Evolutionary conservation across 2,113 vertebrate genomes (phyloP).

Genomic region (Tichodroma muraria): DNA sequence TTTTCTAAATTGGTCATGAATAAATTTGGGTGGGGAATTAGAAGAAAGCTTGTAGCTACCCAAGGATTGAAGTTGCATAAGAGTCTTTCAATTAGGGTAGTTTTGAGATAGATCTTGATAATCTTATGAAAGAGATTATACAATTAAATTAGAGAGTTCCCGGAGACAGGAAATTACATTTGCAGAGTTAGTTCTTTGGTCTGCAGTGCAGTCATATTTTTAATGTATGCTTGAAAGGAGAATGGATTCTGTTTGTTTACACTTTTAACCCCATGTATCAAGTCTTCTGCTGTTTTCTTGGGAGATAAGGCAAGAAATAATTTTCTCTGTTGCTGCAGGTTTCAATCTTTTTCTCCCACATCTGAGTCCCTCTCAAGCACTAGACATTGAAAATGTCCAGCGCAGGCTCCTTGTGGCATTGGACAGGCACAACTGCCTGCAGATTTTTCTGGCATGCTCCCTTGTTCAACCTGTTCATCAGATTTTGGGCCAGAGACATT

Average conservation of each 20-base stretch:
- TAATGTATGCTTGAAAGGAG: background rate
- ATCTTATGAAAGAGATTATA: slow-evolving; percentile 40
- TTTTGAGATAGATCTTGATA: slow-evolving; percentile 60
- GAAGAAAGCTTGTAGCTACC: slow-evolving; percentile 4
- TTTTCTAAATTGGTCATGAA: background rate
- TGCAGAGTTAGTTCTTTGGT: background rate
- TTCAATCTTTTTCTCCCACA: background rate
- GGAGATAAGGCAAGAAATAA: background rate
- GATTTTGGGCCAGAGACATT: background rate
- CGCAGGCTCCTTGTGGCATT: background rate
- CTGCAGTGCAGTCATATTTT: background rate
- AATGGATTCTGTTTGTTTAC: background rate
- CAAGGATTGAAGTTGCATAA: slow-evolving; percentile 29
- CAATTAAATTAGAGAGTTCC: slow-evolving; percentile 35
- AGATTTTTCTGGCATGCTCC: background rate
- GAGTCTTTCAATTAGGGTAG: slow-evolving; percentile 32
- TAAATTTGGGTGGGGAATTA: slow-evolving; percentile 25
- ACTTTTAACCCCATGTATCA: background rate
- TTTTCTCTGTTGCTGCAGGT: background rate
- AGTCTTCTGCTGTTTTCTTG: background rate
- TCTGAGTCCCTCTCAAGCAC: background rate
- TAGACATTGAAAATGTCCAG: background rate
- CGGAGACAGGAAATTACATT: slow-evolving; percentile 36
- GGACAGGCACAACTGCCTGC: background rate
- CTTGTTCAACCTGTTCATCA: background rate